Evolutionary conservation across 2,888 invertebrate species (phyloP), one percentile per base, ranked within the genome.

Genomic region (Sarcophaga carnaria): DNA sequence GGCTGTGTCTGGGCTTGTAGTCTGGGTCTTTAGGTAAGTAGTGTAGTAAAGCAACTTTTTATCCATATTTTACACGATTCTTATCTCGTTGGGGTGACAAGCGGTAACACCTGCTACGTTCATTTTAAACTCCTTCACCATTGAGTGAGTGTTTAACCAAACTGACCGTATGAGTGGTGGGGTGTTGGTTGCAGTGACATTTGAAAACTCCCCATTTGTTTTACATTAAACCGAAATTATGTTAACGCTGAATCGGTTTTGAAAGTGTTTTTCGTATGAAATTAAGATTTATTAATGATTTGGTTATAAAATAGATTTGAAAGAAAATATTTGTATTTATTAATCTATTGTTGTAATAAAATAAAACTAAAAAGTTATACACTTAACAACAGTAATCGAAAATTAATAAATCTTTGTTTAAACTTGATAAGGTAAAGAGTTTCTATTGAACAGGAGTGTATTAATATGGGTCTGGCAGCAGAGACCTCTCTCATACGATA

Each of bases 61-160:
- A 76, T 69, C 17, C 20, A 17, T 4, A 49, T 72, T 67, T 81
- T 17, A 76, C 20, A 71, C 45, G 79, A 82, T 79, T 79, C 47
- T 75, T 71, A 81, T 81, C 62, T 59, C 14, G 14, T 17, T 17
- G 17, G 12, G 22, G 62, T 49, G 59, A 78, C 75, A 25, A 81
- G 37, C 2, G 10, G 1, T 14, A 71, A 71, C 84, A 87, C 66
- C 80, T 84, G 84, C 63, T 76, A 47, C 20, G 2, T 12, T 59
- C 10, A 2, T 6, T 62, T 54, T 62, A 25, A 62, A 74, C 22
- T 63, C 22, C 54, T 70, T 25, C 37, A 45, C 25, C 5, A 47
- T 67, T 66, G 45, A 47, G 45, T 60, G 59, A 45, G 22, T 66
- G 72, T 60, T 49, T 12, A 20, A 79, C 20, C 63, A 45, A 59